Percentiles rank a stretch among this genome's conserved stretches.
These are phyloP conservation scores for Lepidocolaptes lacrymiger DNA, from an alignment of 2,797 vertebrate genomes.

Conservation along the genomic window DNA sequence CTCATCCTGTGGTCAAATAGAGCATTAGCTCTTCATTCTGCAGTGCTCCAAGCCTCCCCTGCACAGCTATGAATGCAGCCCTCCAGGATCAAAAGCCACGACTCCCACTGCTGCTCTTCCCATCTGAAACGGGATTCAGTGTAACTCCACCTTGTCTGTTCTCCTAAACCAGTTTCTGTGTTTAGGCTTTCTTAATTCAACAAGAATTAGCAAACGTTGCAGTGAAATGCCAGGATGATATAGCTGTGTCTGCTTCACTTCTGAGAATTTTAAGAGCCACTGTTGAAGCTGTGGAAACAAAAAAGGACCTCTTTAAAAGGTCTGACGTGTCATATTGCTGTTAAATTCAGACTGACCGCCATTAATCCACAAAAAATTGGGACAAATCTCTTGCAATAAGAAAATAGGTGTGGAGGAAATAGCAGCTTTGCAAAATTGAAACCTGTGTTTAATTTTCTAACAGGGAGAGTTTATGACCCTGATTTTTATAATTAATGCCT, in stretches of 20 bases:
- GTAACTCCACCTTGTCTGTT: background rate
- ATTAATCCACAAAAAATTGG: constrained; percentile 5
- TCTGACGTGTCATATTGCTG: background rate
- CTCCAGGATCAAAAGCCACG: background rate
- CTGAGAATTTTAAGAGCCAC: background rate
- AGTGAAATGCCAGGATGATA: background rate
- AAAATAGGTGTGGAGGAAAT: constrained; percentile 43
- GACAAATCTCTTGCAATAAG: constrained; percentile 30
- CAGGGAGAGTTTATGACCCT: background rate
- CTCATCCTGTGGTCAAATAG: background rate
- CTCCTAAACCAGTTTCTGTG: background rate
- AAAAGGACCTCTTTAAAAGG: background rate
- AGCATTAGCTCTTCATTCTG: background rate
- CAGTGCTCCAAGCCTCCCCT: background rate
- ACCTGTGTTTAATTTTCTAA: constrained; percentile 46
- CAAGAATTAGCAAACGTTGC: accelerated
- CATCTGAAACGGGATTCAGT: background rate
- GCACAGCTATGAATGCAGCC: accelerated
- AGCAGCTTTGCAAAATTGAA: constrained; percentile 45
- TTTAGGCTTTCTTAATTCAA: background rate
- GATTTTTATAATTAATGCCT: constrained; percentile 43
- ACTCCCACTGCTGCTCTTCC: background rate
- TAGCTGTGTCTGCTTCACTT: background rate
- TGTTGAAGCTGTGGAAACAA: background rate
- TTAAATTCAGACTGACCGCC: background rate